Evolutionary conservation across 2,888 invertebrate species (phyloP), one percentile per base, ranked within the genome.

Genomic region (Rambutsinella grinnellia): DNA sequence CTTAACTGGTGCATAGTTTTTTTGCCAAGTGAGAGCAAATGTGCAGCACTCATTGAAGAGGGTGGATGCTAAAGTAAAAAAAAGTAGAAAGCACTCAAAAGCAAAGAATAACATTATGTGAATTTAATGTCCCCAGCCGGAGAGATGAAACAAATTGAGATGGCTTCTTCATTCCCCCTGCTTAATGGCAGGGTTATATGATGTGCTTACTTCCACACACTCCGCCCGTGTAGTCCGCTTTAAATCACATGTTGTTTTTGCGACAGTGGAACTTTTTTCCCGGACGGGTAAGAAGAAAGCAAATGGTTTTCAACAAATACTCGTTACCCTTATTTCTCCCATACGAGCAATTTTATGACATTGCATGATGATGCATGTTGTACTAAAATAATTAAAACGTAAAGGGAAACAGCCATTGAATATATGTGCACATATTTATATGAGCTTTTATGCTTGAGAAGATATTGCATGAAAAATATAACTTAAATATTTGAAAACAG

Each of bases 91-190:
- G n/a, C 23, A 21, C 27, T 28, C 28, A 26, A 19, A 28, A 19
- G 60, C 3, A 17, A 47, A 57, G 47, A 47, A 54, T 15, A 53
- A 36, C 57, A 60, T 51, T 51, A 70, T 62, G 27, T 46, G 70
- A 70, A 70, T 70, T 70, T 70, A 70, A 70, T 62, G 70, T 56
- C 47, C 26, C 51, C 23, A 51, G 60, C 46, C 58, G 60, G 60
- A n/a, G 49, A 58, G 60, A 49, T 60, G 68, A 68, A 60, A 67
- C 36, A 36, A 36, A 36, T 36, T 36, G 36, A 36, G 36, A 36
- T 36, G 36, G 13, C 36, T 36, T 13, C 36, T 36, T 36, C 36
- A 36, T 36, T 36, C 36, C 36, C 36, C 36, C 36, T 36, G 5
- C 13, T 13, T 36, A 36, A 36, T 36, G 36, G 36, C 13, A 13